Base-by-base conservation (phyloP, 2,888 invertebrate species). In the Dynastes grantii region DNA sequence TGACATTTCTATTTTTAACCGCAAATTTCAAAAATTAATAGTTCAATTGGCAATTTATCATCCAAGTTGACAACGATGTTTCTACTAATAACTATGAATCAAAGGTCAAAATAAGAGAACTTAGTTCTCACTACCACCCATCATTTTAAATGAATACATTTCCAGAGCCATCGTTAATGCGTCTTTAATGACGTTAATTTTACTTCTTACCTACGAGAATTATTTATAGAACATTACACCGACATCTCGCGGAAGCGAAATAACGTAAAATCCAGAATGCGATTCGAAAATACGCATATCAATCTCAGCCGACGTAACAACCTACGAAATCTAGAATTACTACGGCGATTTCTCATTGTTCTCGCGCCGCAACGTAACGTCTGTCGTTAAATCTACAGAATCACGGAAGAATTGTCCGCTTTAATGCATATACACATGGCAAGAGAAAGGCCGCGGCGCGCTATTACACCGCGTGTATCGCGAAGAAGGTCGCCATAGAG, bases 331-430 rank as follows among this genome's bases (percentile, higher is more conserved):
- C 55, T 55, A 55, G 55, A 55, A 55, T 55, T 45, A 11, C 45
- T 55, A 8, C 55, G 55, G 55, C 55, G 55, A n/a, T 55, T 55
- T 55, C 55, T 55, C 55, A 55, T 55, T 55, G 55, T 55, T 55
- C 55, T n/a, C 55, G 55, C 55, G 55, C 22, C 55, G 45, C 45
- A 45, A 45, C 55, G 16, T 55, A 55, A 55, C 55, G 4, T 55
- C 16, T n/a, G 45, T 45, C 45, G 45, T 45, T 45, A 45, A 45
- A 45, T 45, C 45, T 55, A 55, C 55, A 16, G 55, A 16, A 55
- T 55, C n/a, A 55, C 55, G 55, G 55, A 55, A 55, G 55, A n/a
- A 22, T n/a, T 1, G 55, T n/a, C 55, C 22, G 22, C 22, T n/a
- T 55, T 16, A 16, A 3, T 8, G n/a, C 16, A 6, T 22, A 45